Conservation (phyloP, 1,140 invertebrate species). For the Druon quercuslanigerum region DNA sequence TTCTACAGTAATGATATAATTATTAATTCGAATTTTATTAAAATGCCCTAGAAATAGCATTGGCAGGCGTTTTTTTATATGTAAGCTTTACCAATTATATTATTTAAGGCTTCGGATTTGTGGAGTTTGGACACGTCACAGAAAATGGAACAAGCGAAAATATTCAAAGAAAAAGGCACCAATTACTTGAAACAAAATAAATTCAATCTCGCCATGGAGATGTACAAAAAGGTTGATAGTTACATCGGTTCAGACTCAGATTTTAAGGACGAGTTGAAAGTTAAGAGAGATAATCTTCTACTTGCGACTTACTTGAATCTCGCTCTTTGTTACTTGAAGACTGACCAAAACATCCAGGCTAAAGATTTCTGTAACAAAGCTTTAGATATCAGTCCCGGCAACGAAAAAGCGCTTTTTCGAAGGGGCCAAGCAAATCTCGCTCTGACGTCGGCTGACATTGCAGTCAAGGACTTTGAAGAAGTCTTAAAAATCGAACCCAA, state of each 20-base stretch:
- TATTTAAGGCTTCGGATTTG: constrained; percentile 79
- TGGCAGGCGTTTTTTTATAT: not conserved
- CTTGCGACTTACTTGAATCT: constrained; percentile 89
- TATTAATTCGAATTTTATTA: too few relatives aligned
- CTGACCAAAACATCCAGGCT: constrained; percentile 84
- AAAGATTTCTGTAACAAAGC: constrained; percentile 83
- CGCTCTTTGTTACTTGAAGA: constrained; percentile 90
- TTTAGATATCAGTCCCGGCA: constrained; percentile 84
- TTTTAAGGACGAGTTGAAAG: constrained; percentile 57
- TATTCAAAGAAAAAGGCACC: constrained; percentile 94
- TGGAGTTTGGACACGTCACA: constrained; percentile 89
- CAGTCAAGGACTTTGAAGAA: constrained; percentile 86
- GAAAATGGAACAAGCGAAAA: constrained; percentile 87
- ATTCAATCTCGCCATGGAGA: constrained; percentile 87
- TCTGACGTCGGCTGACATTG: constrained; percentile 86
- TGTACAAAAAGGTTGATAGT: constrained; percentile 85
- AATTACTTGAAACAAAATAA: constrained; percentile 91
- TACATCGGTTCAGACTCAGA: constrained; percentile 76
- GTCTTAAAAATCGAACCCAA: constrained; percentile 84
- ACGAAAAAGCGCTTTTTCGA: constrained; percentile 94
- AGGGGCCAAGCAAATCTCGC: constrained; percentile 88
- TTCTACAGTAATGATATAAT: too few relatives aligned
- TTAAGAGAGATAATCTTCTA: constrained; percentile 79
- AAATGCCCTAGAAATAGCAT: too few relatives aligned
- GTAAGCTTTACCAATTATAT: constrained; percentile 24